phyloP scores from a whole-genome alignment of 2,888 invertebrate species.

The Galeruca laticollis region DNA sequence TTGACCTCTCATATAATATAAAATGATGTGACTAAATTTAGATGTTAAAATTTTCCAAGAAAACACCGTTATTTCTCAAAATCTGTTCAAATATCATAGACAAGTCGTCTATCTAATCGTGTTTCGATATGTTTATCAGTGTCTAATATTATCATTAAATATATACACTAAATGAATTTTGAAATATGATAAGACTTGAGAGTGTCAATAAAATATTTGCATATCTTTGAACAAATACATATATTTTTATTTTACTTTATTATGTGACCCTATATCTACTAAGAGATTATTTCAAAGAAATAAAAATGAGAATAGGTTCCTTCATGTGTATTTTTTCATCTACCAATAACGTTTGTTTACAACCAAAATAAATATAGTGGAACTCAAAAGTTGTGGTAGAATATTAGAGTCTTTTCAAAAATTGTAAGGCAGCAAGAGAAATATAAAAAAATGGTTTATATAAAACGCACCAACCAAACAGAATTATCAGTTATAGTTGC shows the following conservation, averaged over 20 bases:
- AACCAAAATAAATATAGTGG: too few relatives aligned
- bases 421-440: too few relatives aligned
- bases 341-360: too few relatives aligned
- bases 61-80: slow-evolving; percentile 22
- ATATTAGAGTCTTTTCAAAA: too few relatives aligned
- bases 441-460: too few relatives aligned
- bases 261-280: too few relatives aligned
- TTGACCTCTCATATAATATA: background rate
- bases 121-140: slow-evolving; percentile 9
- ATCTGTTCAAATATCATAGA: background rate
- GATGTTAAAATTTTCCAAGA: background rate
- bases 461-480: too few relatives aligned
- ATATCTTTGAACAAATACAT: slow-evolving; percentile 26
- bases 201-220: slow-evolving; percentile 29
- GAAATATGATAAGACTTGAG: slow-evolving; percentile 14
- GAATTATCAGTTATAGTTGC: too few relatives aligned
- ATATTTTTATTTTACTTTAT: background rate
- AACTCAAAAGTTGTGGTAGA: too few relatives aligned
- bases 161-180: slow-evolving; percentile 28
- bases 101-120: slow-evolving; percentile 21
- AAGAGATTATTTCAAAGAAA: too few relatives aligned
- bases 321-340: too few relatives aligned
- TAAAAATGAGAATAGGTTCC: too few relatives aligned
- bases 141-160: slow-evolving; percentile 25
- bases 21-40: background rate